Conservation (phyloP, 2,888 invertebrate genomes). For the Melanostoma mellinum region DNA sequence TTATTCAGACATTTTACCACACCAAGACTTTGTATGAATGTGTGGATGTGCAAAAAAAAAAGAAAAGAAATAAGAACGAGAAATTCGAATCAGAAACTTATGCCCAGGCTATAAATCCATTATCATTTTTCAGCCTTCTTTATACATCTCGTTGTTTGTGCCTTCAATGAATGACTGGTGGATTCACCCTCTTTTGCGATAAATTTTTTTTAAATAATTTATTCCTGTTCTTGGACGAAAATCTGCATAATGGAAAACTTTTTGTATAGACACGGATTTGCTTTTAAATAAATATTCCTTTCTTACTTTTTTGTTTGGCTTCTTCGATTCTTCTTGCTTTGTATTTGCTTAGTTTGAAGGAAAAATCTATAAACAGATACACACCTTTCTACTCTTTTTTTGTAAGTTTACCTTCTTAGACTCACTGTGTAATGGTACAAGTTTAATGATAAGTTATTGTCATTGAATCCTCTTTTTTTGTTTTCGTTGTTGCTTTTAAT, state of each 20-base stretch:
- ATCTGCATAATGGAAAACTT: conserved; percentile 68
- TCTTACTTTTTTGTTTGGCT: conserved; percentile 16
- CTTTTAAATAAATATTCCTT: conserved; percentile 54
- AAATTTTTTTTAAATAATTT: conserved; percentile 67
- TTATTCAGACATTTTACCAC: background rate
- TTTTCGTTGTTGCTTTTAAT: conserved; percentile 6
- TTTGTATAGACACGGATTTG: conserved; percentile 62
- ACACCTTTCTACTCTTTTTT: background rate
- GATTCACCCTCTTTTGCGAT: conserved; percentile 46
- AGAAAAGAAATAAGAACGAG: too few species aligned
- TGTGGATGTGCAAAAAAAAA: background rate
- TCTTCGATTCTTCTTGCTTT: conserved; percentile 30
- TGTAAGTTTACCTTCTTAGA: background rate
- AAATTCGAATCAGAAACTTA: conserved; percentile 34
- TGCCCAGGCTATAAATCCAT: conserved; percentile 43
- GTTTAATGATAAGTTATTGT: conserved; percentile 37
- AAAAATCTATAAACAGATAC: conserved; percentile 1
- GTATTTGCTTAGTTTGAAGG: conserved; percentile 24
- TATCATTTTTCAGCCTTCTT: conserved; percentile 47
- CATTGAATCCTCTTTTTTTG: background rate
- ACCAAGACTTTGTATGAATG: background rate
- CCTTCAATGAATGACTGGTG: conserved; percentile 9
- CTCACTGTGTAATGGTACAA: conserved; percentile 4
- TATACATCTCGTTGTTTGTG: conserved; percentile 19
- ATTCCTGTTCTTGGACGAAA: conserved; percentile 45